Evolutionary conservation across 1,140 invertebrate genomes (phyloP).

Genomic region (Vanessa atalanta): DNA sequence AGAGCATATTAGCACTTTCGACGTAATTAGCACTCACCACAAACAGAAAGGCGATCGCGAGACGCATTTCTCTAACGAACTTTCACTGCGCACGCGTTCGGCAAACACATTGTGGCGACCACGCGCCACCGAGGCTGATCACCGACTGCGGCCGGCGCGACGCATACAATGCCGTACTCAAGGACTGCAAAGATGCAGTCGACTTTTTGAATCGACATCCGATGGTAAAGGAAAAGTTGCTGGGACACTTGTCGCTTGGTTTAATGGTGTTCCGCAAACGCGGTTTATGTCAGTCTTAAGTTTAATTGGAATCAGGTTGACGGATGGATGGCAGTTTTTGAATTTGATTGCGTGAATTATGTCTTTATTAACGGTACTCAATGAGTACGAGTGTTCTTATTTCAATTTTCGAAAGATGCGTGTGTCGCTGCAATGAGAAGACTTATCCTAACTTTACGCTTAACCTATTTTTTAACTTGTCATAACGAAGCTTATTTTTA

Average conservation of each 20-base stretch:
- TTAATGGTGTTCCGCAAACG: conserved; percentile 17
- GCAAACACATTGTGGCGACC: conserved; percentile 62
- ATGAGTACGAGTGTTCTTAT: neutral
- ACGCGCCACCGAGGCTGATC: conserved; percentile 53
- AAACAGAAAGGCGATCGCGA: conserved; percentile 75
- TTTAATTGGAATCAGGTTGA: conserved; percentile 19
- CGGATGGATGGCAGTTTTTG: conserved; percentile 5
- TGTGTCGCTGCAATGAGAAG: no score
- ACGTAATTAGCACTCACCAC: conserved; percentile 76
- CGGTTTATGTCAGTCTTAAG: conserved; percentile 6
- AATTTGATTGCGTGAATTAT: conserved; percentile 14
- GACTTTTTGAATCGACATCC: conserved; percentile 14
- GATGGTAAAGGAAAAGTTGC: conserved; percentile 21
- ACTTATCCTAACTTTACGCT: no score
- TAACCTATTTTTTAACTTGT: no score
- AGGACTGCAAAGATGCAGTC: conserved; percentile 55
- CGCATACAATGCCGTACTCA: conserved; percentile 52
- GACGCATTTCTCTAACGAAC: conserved; percentile 77
- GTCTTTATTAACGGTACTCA: conserved; percentile 11
- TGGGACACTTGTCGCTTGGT: conserved; percentile 14
- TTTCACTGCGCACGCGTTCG: conserved; percentile 68
- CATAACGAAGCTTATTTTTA: no score
- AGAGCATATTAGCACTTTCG: conserved; percentile 58
- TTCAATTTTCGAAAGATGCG: no score
- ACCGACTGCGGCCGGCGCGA: conserved; percentile 54